Conservation (phyloP, 2,797 vertebrate genomes). For the Rhinatrema bivittatum region DNA sequence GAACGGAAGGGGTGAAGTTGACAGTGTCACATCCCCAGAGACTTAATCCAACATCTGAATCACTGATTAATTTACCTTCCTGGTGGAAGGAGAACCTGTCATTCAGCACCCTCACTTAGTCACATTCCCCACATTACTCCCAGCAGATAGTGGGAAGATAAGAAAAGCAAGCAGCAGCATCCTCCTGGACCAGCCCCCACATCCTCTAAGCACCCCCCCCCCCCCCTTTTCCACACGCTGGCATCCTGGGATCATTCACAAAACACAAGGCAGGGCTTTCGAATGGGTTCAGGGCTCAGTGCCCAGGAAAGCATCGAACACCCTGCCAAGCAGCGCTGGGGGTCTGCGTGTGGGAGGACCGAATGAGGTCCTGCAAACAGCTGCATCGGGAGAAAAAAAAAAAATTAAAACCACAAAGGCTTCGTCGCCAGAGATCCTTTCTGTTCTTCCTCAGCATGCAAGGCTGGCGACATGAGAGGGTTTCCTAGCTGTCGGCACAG, state of each 20-base stretch:
- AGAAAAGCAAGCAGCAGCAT: conserved; percentile 29
- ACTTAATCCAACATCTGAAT: no score
- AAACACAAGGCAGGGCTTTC: conserved; percentile 63
- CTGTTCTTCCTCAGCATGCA: no score
- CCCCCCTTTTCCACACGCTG: conserved; percentile 62
- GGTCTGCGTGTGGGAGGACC: no score
- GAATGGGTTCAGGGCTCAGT: conserved; percentile 58
- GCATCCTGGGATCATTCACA: conserved; percentile 68
- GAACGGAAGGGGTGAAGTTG: no score
- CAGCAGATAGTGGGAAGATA: conserved; percentile 20
- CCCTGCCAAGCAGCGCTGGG: conserved; percentile 78
- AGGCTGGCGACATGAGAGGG: no score
- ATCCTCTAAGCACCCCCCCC: conserved; percentile 37
- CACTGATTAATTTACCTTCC: no score
- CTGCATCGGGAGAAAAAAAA: conserved; percentile 70
- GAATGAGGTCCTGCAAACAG: no score
- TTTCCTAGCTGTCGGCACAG: no score
- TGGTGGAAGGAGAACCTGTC: neutral
- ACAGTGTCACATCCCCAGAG: no score
- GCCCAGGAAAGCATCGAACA: conserved; percentile 38
- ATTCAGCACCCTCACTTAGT: neutral
- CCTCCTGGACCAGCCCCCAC: conserved; percentile 29
- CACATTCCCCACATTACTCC: neutral
- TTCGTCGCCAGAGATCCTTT: no score
- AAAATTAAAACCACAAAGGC: conserved; percentile 58